These are phyloP conservation scores for Macquaria ambigua DNA, from an alignment of 2,113 vertebrate genomes.

Conservation along the genomic window DNA sequence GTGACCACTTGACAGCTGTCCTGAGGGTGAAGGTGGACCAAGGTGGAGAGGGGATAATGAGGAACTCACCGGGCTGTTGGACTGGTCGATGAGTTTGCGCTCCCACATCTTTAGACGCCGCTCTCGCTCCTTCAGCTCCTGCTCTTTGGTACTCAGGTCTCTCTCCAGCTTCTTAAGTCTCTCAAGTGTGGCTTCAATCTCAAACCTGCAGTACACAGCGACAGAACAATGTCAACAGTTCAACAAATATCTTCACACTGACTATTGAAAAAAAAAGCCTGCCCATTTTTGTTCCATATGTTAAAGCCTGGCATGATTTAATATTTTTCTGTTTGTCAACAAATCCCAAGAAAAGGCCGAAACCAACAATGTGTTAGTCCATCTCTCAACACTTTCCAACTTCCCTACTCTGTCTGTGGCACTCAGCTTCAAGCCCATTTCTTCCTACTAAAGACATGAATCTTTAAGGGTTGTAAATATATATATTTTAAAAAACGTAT, in stretches of 20 bases:
- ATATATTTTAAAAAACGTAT: no score
- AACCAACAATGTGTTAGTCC: neutral
- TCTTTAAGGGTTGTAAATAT: neutral
- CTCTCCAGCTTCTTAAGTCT: constrained; percentile 98
- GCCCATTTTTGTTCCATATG: neutral
- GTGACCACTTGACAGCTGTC: constrained; percentile 15
- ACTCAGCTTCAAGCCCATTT: neutral
- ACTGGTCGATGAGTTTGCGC: constrained; percentile 96
- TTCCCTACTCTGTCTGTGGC: neutral
- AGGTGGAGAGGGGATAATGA: constrained; percentile 31
- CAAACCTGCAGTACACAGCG: constrained; percentile 85
- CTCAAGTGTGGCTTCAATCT: constrained; percentile 98
- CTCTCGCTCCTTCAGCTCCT: constrained; percentile 96
- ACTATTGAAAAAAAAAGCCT: neutral
- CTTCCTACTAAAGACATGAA: neutral
- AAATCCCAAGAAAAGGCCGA: neutral
- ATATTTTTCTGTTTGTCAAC: neutral
- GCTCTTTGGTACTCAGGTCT: constrained; percentile 98
- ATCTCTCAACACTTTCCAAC: neutral
- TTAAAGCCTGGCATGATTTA: neutral
- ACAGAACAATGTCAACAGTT: neutral
- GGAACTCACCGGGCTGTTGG: constrained; percentile 94
- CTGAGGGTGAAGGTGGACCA: constrained; percentile 33
- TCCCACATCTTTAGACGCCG: constrained; percentile 97
- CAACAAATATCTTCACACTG: neutral